Evolutionary conservation across 2,113 vertebrate genomes (phyloP).

Genomic region (Silurus asotus): DNA sequence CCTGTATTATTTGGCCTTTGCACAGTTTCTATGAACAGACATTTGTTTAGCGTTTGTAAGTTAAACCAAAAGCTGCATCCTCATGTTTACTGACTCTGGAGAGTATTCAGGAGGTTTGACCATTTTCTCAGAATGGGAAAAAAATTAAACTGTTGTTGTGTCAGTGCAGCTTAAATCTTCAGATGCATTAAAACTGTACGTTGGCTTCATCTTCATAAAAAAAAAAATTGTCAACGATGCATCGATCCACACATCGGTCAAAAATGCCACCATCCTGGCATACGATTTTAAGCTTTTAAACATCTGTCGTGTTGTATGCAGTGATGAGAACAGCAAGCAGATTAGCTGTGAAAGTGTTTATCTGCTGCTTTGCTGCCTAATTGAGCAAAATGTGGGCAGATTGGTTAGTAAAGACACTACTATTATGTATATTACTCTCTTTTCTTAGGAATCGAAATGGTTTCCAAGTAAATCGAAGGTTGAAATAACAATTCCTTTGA

Average conservation of each 20-base stretch:
- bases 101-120: neutral
- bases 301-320: neutral
- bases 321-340: neutral
- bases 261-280: neutral
- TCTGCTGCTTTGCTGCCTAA: neutral
- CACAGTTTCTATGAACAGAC: neutral
- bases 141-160: neutral
- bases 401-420: neutral
- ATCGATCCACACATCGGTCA: neutral
- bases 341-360: neutral
- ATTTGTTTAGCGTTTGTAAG: neutral
- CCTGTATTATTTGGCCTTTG: neutral
- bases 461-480: neutral
- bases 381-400: neutral
- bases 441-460: neutral
- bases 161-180: neutral
- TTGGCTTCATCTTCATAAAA: neutral
- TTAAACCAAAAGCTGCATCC: neutral
- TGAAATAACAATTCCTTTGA: neutral
- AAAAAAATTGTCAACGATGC: neutral
- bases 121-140: neutral
- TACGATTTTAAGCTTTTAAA: neutral
- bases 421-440: neutral
- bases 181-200: neutral
- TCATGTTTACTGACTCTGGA: neutral